Percentiles rank a stretch among this genome's conserved stretches.
phyloP scores from a whole-genome alignment of 2,888 invertebrate species.

The Sphaeridia pumilis region DNA sequence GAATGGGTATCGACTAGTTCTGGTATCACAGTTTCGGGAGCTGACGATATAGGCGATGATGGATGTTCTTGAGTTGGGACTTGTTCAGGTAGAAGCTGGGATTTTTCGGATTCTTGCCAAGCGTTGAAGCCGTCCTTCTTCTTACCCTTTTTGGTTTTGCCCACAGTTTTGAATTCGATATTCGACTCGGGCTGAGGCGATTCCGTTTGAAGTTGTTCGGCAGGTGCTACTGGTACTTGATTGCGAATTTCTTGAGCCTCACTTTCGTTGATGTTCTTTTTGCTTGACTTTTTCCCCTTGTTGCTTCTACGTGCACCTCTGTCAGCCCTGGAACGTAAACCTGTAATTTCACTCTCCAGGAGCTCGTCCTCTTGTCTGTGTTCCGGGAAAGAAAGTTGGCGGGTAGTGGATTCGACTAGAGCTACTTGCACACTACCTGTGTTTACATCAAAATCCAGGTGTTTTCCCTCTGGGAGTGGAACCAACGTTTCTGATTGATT shows the following conservation, averaged over 20 bases:
- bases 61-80: not conserved
- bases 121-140: not conserved
- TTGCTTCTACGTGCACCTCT: not conserved
- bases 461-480: too few relatives aligned
- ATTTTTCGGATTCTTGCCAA: not conserved
- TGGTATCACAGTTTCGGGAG: not conserved
- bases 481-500: not conserved
- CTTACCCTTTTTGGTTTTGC: not conserved
- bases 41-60: not conserved
- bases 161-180: not conserved
- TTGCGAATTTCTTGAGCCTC: too few relatives aligned
- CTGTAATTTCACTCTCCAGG: constrained; percentile 1
- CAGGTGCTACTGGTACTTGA: not conserved
- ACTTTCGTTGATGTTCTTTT: too few relatives aligned
- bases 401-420: too few relatives aligned
- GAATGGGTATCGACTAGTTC: not conserved
- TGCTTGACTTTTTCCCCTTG: too few relatives aligned
- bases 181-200: not conserved
- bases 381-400: too few relatives aligned
- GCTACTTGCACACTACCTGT: too few relatives aligned
- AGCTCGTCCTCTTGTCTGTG: too few relatives aligned
- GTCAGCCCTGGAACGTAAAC: not conserved
- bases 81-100: not conserved
- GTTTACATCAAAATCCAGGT: too few relatives aligned
- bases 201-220: not conserved